Percentiles rank a stretch among this genome's conserved stretches.
Evolutionary conservation across 2,888 invertebrate species (phyloP).

Genomic region (Patella depressa): DNA sequence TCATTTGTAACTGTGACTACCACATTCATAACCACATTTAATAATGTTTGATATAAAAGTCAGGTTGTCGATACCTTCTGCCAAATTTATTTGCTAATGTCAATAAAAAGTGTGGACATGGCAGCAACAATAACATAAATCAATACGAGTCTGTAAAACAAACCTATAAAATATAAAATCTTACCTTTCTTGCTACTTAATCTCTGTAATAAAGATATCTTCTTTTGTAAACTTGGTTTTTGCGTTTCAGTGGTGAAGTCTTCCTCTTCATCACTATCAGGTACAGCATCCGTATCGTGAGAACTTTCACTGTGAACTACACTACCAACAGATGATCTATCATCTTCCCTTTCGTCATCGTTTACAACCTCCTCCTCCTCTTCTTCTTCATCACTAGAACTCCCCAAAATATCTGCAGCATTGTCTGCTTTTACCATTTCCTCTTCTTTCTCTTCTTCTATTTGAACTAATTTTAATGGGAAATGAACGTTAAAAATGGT

Average conservation of each 20-base stretch:
- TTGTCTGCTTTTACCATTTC: constrained; percentile 19
- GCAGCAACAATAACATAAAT: too few relatives aligned
- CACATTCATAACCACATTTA: too few relatives aligned
- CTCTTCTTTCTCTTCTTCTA: constrained; percentile 26
- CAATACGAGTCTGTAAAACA: too few relatives aligned
- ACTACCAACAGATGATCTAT: constrained; percentile 11
- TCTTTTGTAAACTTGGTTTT: constrained; percentile 37
- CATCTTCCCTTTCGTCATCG: constrained; percentile 34
- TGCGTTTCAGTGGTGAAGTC: constrained; percentile 22
- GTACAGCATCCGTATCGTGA: constrained; percentile 43
- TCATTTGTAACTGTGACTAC: too few relatives aligned
- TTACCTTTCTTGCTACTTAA: constrained; percentile 21
- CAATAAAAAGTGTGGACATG: too few relatives aligned
- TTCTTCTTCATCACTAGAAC: constrained; percentile 24
- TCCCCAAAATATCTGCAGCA: constrained; percentile 48
- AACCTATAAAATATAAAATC: too few relatives aligned
- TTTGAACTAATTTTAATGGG: constrained; percentile 7
- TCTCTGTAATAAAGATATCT: constrained; percentile 36
- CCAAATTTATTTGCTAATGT: too few relatives aligned
- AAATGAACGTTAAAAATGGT: constrained; percentile 24
- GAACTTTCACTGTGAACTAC: constrained; percentile 35
- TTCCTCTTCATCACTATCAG: constrained; percentile 43
- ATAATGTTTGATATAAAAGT: too few relatives aligned
- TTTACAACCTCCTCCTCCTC: constrained; percentile 32
- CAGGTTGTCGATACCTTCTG: too few relatives aligned